Percentiles rank a stretch among this genome's conserved stretches.
Evolutionary conservation across 64 coral and sea anemone genomes (phyloP).

Genomic region (Montipora efflorescens): DNA sequence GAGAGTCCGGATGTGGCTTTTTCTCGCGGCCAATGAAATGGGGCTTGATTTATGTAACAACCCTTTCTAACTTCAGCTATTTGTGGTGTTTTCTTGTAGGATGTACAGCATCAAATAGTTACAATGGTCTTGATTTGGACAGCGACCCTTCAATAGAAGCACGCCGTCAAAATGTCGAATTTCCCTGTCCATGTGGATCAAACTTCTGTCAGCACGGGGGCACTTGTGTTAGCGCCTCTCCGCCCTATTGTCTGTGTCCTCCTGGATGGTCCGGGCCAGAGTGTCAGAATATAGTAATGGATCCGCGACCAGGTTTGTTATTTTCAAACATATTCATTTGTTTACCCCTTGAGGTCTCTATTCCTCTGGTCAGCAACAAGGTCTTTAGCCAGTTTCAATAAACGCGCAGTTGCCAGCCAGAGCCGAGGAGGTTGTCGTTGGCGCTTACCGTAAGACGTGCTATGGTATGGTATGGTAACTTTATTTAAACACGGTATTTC

Average conservation of each 20-base stretch:
- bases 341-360: too few species aligned
- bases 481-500: too few species aligned
- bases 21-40: neutral
- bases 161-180: conserved; percentile 82
- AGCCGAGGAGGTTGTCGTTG: too few species aligned
- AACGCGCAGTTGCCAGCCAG: too few species aligned
- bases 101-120: conserved; percentile 80
- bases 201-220: conserved; percentile 45
- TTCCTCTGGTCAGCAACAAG: neutral
- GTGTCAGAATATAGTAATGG: neutral
- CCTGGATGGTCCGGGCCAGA: neutral
- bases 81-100: conserved; percentile 31
- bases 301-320: neutral
- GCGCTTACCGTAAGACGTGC: too few species aligned
- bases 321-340: neutral
- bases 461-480: too few species aligned
- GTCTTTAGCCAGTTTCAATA: neutral
- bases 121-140: conserved; percentile 90
- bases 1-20: too few species aligned
- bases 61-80: neutral
- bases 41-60: neutral
- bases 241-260: neutral
- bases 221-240: neutral
- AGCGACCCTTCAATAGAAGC: conserved; percentile 72
- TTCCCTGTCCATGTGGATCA: conserved; percentile 78